phyloP scores from a whole-genome alignment of 2,797 vertebrate genomes.

The Mycteria americana region DNA sequence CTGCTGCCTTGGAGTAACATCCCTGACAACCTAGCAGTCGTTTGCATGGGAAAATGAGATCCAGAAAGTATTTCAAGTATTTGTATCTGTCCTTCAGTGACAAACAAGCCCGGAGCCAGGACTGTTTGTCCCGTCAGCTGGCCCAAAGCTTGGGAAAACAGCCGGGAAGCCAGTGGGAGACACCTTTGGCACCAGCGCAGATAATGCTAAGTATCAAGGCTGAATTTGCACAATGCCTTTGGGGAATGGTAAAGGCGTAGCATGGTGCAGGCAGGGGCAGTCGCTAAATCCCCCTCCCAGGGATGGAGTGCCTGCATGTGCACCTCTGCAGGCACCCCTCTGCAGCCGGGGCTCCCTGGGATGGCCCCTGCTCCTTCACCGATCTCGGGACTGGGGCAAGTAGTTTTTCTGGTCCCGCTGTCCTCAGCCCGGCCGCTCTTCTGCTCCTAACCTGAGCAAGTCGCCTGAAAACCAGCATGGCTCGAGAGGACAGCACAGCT shows the following conservation, averaged over 20 bases:
- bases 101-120: constrained; percentile 18
- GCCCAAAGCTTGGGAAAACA: constrained; percentile 20
- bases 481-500: neutral
- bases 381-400: neutral
- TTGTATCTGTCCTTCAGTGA: neutral
- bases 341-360: neutral
- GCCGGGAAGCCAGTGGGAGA: neutral
- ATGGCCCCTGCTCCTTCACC: neutral
- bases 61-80: constrained; percentile 38
- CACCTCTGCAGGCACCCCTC: neutral
- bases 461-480: neutral
- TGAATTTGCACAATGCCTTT: neutral
- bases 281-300: neutral
- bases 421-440: rapidly evolving
- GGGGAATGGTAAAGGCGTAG: neutral
- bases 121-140: constrained; percentile 6
- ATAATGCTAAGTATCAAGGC: neutral
- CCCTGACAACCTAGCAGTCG: neutral
- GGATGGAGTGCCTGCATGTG: neutral
- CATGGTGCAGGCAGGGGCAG: neutral
- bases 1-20: neutral
- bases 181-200: neutral
- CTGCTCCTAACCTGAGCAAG: neutral
- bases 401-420: neutral
- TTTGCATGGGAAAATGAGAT: constrained; percentile 45